phyloP scores from a whole-genome alignment of 2,888 invertebrate species.

The Cosmorhoe ocellata region DNA sequence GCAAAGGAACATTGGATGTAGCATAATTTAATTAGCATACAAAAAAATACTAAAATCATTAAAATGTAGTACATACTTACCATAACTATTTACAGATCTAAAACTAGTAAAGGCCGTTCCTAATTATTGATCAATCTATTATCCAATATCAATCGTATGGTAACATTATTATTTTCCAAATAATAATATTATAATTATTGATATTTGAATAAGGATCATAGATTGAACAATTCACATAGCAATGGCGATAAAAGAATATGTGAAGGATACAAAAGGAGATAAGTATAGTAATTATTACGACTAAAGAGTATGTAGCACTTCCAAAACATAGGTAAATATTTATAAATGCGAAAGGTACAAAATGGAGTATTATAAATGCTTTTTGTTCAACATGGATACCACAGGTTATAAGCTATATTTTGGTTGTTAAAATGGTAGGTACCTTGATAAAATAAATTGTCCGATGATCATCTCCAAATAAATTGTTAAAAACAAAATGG shows the following conservation, averaged over 20 bases:
- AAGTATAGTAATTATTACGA: too few species aligned
- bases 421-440: too few species aligned
- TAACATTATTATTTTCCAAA: too few species aligned
- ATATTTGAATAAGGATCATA: background rate
- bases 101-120: constrained; percentile 19
- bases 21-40: constrained; percentile 49
- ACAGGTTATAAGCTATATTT: background rate
- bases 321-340: constrained; percentile 26
- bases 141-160: background rate
- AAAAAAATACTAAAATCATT: constrained; percentile 39
- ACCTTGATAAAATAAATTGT: too few species aligned
- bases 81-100: constrained; percentile 28
- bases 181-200: too few species aligned
- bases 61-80: constrained; percentile 24
- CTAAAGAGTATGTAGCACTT: constrained; percentile 29
- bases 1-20: constrained; percentile 48
- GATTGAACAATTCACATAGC: background rate
- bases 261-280: constrained; percentile 27
- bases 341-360: constrained; percentile 26
- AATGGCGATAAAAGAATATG: constrained; percentile 37
- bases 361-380: constrained; percentile 8
- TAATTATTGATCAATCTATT: background rate
- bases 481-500: too few species aligned
- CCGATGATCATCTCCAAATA: too few species aligned
- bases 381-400: constrained; percentile 3